These are phyloP conservation scores for Shargacucullia verbasci DNA, from an alignment of 2,888 invertebrate species.

Conservation along the genomic window DNA sequence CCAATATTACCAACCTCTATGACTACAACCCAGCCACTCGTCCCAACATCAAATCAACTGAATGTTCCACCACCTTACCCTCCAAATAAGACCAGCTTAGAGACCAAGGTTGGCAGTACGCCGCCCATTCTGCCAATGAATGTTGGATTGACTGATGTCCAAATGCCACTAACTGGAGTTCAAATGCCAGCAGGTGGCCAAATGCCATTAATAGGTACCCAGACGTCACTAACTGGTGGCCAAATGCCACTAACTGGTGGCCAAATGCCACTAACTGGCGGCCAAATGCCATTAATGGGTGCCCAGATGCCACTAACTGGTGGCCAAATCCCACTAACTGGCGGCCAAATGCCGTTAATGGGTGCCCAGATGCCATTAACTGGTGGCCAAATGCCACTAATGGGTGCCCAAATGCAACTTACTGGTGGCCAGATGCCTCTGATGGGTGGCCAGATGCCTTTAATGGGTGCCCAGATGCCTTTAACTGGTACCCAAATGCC, in stretches of 20 bases:
- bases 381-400: constrained; percentile 13
- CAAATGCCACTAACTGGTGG: constrained; percentile 1
- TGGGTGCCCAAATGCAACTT: constrained; percentile 1
- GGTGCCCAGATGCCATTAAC: not conserved
- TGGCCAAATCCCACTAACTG: not conserved
- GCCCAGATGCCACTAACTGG: not conserved
- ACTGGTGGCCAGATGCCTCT: not conserved
- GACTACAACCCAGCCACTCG: constrained; percentile 33
- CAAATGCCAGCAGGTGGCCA: constrained; percentile 5
- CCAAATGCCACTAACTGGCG: constrained; percentile 21
- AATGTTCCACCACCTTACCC: constrained; percentile 49
- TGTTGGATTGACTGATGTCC: constrained; percentile 11
- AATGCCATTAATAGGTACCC: not conserved
- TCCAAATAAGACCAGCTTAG: constrained; percentile 40
- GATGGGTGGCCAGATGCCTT: not conserved
- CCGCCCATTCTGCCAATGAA: constrained; percentile 4
- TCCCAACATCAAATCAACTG: constrained; percentile 59
- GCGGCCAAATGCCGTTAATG: not conserved
- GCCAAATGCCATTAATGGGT: constrained; percentile 6
- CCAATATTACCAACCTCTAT: constrained; percentile 43
- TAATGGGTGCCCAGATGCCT: not conserved
- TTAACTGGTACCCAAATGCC: constrained; percentile 12
- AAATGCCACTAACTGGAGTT: constrained; percentile 13
- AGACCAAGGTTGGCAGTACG: constrained; percentile 27
- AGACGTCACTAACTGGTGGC: not conserved